Percentiles rank a stretch among this genome's conserved stretches.
Evolutionary conservation across 2,797 vertebrate genomes (phyloP).

Genomic region (Hyperoplus immaculatus): DNA sequence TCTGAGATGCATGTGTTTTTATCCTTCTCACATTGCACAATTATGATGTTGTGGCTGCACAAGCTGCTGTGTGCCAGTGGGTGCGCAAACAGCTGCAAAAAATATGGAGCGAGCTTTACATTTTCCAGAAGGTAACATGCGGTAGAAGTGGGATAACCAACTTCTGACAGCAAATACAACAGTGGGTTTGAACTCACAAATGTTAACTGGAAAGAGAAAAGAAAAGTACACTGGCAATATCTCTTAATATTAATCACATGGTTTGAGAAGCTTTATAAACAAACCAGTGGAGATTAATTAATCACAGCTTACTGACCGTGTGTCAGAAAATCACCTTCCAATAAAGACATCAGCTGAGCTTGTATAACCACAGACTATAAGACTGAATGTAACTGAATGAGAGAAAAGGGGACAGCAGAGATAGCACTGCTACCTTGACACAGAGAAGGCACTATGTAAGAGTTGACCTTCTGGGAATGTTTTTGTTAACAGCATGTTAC

Average conservation of each 20-base stretch:
- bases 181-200: background rate
- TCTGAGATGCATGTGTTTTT: constrained; percentile 2
- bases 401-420: constrained; percentile 49
- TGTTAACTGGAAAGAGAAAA: background rate
- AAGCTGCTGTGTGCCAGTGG: constrained; percentile 2
- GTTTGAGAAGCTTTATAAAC: background rate
- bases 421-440: constrained; percentile 47
- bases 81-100: constrained; percentile 17
- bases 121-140: constrained; percentile 6
- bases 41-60: constrained; percentile 17
- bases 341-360: constrained; percentile 13
- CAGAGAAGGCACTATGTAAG: constrained; percentile 38
- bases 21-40: constrained; percentile 1
- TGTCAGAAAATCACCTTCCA: background rate
- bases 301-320: constrained; percentile 13
- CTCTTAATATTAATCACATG: background rate
- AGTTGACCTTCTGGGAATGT: constrained; percentile 58
- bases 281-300: constrained; percentile 7
- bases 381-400: constrained; percentile 31
- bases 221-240: background rate
- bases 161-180: constrained; percentile 6
- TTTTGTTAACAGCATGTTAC: constrained; percentile 62
- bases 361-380: constrained; percentile 35
- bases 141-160: background rate
- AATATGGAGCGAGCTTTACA: constrained; percentile 1